Base-by-base conservation (phyloP, 2,797 vertebrate species). In the Xenops minutus region DNA sequence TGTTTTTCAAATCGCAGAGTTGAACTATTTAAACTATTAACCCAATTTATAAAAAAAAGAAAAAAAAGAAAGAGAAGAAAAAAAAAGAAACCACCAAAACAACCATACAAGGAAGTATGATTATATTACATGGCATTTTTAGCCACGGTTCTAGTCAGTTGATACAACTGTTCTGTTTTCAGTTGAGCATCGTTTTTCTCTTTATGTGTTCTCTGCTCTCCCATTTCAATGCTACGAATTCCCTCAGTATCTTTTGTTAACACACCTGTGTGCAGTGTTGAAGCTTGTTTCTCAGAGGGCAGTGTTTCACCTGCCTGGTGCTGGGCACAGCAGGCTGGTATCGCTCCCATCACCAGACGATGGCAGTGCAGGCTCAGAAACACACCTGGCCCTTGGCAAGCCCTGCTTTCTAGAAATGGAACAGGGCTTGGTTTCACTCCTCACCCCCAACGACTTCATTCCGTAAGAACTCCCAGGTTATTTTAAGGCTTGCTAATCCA, bases 301-400 rank as follows among this genome's bases (percentile, higher is more conserved):
- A 17, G 29, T 15, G 7, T 46, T 58, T 16, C 14, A 15, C 48
- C 30, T 43, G 20, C 10, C 18, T 0, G 6, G 4, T 5, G 3
- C 34, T 89, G 49, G 48, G 30, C 59, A 8, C 15, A 1, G 34
- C 30, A 0, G 6, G 62, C 7, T 64, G 78, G 6, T 44, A 23
- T 34, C 18, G 41, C 88, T 58, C 7, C 14, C 12, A 4, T 2
- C 80, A 75, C 98, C 98, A 98, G 98, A 80, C 98, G 98, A 96
- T 98, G 98, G 98, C 98, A 98, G 96, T 98, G 89, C 37, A 97
- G 52, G 97, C 97, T 94, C 71, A 87, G 41, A 52, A 87, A 82
- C 67, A 62, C 3, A 4, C 6, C 7, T 6, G 2, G 59, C 37
- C 4, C 5, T 3, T 22, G 5, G 29, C 6, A 44, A 27, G 32